Conservation (phyloP, 2,888 invertebrate species). For the Elegia similella region DNA sequence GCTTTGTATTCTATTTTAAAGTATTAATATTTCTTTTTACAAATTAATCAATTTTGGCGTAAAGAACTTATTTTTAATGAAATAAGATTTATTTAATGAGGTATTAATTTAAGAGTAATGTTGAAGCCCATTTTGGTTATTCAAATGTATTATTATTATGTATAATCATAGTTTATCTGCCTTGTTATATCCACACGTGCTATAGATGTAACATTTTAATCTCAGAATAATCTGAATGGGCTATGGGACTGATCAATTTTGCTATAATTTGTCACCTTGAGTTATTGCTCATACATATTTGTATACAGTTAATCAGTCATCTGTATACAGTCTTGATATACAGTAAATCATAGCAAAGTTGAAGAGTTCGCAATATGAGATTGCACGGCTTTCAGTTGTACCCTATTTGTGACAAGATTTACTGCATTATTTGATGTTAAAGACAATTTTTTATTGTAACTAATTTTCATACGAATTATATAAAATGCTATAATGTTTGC, state of each 20-base stretch:
- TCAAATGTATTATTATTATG: constrained; percentile 22
- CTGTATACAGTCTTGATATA: no score
- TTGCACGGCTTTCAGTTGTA: constrained; percentile 52
- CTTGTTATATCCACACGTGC: constrained; percentile 3
- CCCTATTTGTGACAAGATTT: constrained; percentile 56
- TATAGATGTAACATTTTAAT: not conserved
- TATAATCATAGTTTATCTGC: constrained; percentile 9
- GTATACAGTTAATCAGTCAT: no score
- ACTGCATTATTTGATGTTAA: constrained; percentile 63
- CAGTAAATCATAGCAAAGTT: not conserved
- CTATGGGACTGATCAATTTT: not conserved
- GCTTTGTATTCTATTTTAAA: constrained; percentile 65
- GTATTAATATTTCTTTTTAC: constrained; percentile 66
- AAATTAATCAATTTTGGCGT: constrained; percentile 41
- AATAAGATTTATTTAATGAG: constrained; percentile 36
- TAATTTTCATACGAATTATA: constrained; percentile 76
- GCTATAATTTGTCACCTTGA: constrained; percentile 20
- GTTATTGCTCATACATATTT: no score
- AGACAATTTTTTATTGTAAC: constrained; percentile 69
- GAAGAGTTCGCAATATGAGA: constrained; percentile 38
- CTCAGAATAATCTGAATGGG: not conserved
- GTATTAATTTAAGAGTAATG: constrained; percentile 23
- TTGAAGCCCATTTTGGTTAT: constrained; percentile 14
- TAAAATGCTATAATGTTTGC: constrained; percentile 60
- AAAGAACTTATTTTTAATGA: constrained; percentile 31